Conservation (phyloP, 1,140 invertebrate genomes). For the Pogonus chalceus region DNA sequence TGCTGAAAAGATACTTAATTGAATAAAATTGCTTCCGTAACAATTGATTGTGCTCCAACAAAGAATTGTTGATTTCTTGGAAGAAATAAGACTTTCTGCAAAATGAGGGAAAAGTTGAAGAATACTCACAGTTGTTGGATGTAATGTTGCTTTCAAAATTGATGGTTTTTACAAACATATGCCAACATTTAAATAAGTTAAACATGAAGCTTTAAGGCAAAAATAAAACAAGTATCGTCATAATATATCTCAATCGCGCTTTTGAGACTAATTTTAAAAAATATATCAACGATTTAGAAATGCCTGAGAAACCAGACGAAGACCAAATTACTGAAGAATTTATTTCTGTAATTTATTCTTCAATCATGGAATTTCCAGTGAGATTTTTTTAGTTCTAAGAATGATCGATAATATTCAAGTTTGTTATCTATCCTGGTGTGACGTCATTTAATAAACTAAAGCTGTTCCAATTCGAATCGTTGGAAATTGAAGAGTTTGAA, state of each 20-base stretch:
- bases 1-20: slow-evolving; percentile 12
- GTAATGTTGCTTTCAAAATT: slow-evolving; percentile 26
- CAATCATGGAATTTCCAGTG: slow-evolving; percentile 22
- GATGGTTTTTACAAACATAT: slow-evolving; percentile 21
- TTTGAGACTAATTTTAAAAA: slow-evolving; percentile 26
- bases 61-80: slow-evolving; percentile 30
- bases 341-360: slow-evolving; percentile 23
- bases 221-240: slow-evolving; percentile 22
- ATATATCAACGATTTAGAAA: slow-evolving; percentile 21
- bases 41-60: slow-evolving; percentile 22
- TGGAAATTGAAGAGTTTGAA: slow-evolving; percentile 26
- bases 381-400: slow-evolving; percentile 25
- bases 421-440: no score
- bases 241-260: slow-evolving; percentile 13
- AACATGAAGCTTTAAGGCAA: slow-evolving; percentile 21
- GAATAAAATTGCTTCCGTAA: slow-evolving; percentile 20
- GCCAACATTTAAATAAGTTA: slow-evolving; percentile 23
- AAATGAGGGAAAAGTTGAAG: slow-evolving; percentile 27
- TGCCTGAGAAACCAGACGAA: no score
- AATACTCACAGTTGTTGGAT: slow-evolving; percentile 24
- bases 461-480: no score
- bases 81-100: slow-evolving; percentile 28
- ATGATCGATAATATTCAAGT: slow-evolving; percentile 19
- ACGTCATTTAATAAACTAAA: slow-evolving; percentile 17
- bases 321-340: slow-evolving; percentile 23